Base-by-base conservation (phyloP, 2,113 vertebrate genomes). In the Syrrhaptes paradoxus region DNA sequence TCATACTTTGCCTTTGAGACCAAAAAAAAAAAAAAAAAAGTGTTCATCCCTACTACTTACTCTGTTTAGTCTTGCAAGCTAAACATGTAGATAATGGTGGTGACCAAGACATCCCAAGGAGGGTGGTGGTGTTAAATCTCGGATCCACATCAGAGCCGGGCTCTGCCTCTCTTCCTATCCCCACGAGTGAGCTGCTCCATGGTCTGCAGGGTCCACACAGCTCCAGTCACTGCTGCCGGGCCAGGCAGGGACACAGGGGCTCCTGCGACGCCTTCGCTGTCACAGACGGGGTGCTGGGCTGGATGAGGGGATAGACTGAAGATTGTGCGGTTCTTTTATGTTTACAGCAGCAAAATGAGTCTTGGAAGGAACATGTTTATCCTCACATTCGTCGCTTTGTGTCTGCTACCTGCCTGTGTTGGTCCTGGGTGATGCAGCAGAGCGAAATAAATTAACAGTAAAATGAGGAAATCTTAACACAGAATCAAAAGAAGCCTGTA, bases 211-310 rank as follows among this genome's bases (percentile, higher is more conserved):
- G n/a, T 59, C 46, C 5, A 2, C 31, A 12, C 41, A 38, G 74
- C 58, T 43, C 36, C 72, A 34, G 57, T 43, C 1, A 1, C 36
- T 52, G 32, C 66, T 66, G 41, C 55, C 0, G 3, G 34, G 34
- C 31, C 65, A 21, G 13, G 57, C 19, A 25, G 43, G 36, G 28
- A 26, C 9, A 13, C 12, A 20, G 52, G 3, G 0, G 34, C 46
- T 80, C 28, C 43, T 51, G 54, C 1, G 1, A 19, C 38, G 54
- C 26, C 52, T 36, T 67, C 19, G 7, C 21, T 8, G 7, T 31
- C 16, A 19, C 0, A 4, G 59, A 12, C 1, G 4, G 54, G 48
- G 29, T 0, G 3, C 46, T 48, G 46, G 43, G n/a, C 78, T 41
- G 72, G 49, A 13, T 26, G 41, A 32, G 52, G 13, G 0, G 2